Evolutionary conservation across 2,888 invertebrate genomes (phyloP), one percentile per base, ranked within the genome.

Genomic region (Noctua fimbriata): DNA sequence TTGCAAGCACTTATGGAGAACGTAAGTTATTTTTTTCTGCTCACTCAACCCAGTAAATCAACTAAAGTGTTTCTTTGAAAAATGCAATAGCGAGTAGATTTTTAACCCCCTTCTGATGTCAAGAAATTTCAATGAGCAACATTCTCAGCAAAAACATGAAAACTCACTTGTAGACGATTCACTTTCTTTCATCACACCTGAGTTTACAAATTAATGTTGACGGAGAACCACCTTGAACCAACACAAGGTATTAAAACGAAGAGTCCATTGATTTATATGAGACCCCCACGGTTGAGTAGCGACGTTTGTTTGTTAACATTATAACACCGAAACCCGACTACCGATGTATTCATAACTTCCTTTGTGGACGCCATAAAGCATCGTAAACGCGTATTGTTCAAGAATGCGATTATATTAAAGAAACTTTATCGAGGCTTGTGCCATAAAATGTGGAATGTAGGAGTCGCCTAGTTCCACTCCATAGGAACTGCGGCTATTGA

Each of bases 331-430:
- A 93, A 93, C 89, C 87, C 81, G 92, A 92, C 91, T 88, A 90
- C 87, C 89, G 88, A 92, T 91, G 92, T 91, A 92, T 94, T 93
- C 93, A 93, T 92, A 93, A 92, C 94, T 93, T 95, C 94, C 94
- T 92, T 89, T 90, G 91, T 89, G 81, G 88, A 88, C 85, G 85
- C 76, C 86, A 92, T 92, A 92, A 93, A 92, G 89, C 91, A 90
- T 93, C 92, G 89, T 94, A 93, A 94, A 93, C 92, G 82, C 88
- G 85, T 85, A 95, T 95, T 94, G 94, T 95, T 93, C 91, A 89
- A 89, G 90, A 91, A 90, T 86, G 90, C 91, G 89, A 92, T 93
- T 93, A 93, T 93, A 92, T 92, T 92, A 93, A 91, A 91, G 91
- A 84, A 91, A 92, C 87, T 91, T 92, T 92, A 92, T 91, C 89